Evolutionary conservation across 1,140 invertebrate genomes (phyloP).

Genomic region (Cylas formicarius): DNA sequence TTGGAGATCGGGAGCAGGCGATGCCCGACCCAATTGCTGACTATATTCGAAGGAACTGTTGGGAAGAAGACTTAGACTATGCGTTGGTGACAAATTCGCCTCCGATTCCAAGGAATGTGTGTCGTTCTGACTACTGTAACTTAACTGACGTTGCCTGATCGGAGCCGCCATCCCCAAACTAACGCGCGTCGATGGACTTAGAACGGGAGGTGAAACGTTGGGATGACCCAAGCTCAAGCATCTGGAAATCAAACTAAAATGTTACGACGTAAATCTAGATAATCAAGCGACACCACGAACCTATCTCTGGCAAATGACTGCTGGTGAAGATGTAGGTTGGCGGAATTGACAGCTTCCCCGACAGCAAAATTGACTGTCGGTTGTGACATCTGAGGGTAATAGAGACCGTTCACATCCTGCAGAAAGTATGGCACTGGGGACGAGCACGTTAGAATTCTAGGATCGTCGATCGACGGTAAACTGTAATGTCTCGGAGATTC

Average conservation of each 20-base stretch:
- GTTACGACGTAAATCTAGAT: background rate
- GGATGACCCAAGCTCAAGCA: constrained; percentile 54
- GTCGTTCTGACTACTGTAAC: constrained; percentile 65
- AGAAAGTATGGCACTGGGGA: constrained; percentile 40
- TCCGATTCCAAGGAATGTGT: constrained; percentile 53
- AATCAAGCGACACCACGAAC: background rate
- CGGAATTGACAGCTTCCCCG: constrained; percentile 54
- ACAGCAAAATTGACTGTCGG: constrained; percentile 57
- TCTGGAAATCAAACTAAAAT: constrained; percentile 9
- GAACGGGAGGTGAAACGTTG: constrained; percentile 43
- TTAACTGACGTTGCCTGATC: constrained; percentile 50
- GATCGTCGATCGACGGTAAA: constrained; percentile 53
- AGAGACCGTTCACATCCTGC: constrained; percentile 35
- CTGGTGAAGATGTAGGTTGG: constrained; percentile 38
- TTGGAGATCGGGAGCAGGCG: constrained; percentile 58
- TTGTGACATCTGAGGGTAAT: constrained; percentile 33
- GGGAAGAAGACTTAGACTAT: constrained; percentile 45
- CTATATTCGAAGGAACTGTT: constrained; percentile 48
- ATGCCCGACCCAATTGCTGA: constrained; percentile 51
- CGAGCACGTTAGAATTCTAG: constrained; percentile 38
- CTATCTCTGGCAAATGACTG: constrained; percentile 38
- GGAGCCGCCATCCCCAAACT: constrained; percentile 51
- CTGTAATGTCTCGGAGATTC: constrained; percentile 52
- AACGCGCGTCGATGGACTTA: constrained; percentile 55
- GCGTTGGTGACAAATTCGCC: constrained; percentile 47